Conservation (phyloP, 2,888 invertebrate genomes). For the Polymixis lichenea region DNA sequence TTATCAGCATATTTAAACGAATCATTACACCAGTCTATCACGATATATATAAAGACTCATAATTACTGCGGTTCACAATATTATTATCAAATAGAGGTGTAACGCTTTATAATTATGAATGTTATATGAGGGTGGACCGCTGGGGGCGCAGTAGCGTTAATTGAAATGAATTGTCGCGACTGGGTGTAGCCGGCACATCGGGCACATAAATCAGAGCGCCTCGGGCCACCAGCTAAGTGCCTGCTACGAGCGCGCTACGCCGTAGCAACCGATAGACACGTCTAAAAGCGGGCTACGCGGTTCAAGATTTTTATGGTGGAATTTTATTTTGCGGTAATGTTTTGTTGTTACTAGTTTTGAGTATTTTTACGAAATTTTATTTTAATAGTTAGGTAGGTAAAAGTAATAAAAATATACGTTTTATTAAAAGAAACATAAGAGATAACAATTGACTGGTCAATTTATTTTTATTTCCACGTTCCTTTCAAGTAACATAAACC, state of each 20-base stretch:
- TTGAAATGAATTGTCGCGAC: constrained; percentile 90
- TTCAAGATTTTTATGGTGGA: constrained; percentile 12
- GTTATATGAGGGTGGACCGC: constrained; percentile 71
- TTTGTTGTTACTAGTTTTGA: neutral
- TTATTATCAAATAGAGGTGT: constrained; percentile 59
- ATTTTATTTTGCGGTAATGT: neutral
- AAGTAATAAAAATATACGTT: neutral
- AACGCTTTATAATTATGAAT: constrained; percentile 70
- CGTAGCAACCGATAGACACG: constrained; percentile 72
- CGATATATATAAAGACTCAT: constrained; percentile 9
- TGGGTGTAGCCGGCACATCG: constrained; percentile 85
- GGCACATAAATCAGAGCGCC: constrained; percentile 89
- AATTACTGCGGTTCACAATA: constrained; percentile 26
- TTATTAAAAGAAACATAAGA: neutral
- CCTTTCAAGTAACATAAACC: neutral
- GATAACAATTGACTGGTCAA: neutral
- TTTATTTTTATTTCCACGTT: neutral
- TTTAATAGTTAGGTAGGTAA: neutral
- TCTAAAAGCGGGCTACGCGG: constrained; percentile 21
- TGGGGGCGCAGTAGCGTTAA: constrained; percentile 83
- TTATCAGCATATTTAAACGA: neutral
- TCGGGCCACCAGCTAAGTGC: constrained; percentile 89
- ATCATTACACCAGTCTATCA: constrained; percentile 3
- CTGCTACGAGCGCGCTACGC: constrained; percentile 78
- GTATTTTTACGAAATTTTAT: neutral